Percentiles rank a stretch among this genome's conserved stretches.
phyloP scores from a whole-genome alignment of 2,888 invertebrate genomes.

The Cephus pulcher region DNA sequence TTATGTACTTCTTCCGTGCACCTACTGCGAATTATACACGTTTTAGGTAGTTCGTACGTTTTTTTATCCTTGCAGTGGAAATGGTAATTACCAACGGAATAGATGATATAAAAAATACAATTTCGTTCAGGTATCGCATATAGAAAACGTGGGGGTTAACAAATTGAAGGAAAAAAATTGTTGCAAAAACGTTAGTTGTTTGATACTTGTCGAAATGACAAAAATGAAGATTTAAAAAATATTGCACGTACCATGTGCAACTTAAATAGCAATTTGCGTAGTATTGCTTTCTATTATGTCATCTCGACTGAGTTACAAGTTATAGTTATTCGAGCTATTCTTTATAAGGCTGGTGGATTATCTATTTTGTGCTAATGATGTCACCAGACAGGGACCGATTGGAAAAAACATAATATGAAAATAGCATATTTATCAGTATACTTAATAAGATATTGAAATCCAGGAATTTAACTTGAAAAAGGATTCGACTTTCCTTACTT shows the following conservation, averaged over 20 bases:
- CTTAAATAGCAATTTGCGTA: background rate
- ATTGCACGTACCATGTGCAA: background rate
- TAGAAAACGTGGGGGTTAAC: background rate
- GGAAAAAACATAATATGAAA: background rate
- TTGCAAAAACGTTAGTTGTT: background rate
- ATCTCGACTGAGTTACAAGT: background rate
- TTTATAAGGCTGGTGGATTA: background rate
- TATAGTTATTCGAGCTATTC: background rate
- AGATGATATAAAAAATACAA: background rate
- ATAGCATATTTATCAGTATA: background rate
- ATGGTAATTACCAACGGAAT: background rate
- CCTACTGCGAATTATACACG: background rate
- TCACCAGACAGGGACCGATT: background rate
- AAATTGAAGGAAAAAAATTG: background rate
- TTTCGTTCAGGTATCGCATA: background rate
- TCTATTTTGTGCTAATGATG: background rate
- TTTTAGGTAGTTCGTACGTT: background rate
- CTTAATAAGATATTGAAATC: background rate
- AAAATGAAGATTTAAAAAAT: background rate
- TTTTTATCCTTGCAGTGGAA: background rate
- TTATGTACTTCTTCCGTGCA: background rate
- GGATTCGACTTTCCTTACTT: background rate
- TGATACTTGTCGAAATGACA: background rate
- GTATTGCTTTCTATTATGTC: background rate
- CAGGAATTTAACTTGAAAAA: background rate